Percentiles rank a stretch among this genome's conserved stretches.
phyloP scores from a whole-genome alignment of 2,113 vertebrate species.

The Toxostoma redivivum region DNA sequence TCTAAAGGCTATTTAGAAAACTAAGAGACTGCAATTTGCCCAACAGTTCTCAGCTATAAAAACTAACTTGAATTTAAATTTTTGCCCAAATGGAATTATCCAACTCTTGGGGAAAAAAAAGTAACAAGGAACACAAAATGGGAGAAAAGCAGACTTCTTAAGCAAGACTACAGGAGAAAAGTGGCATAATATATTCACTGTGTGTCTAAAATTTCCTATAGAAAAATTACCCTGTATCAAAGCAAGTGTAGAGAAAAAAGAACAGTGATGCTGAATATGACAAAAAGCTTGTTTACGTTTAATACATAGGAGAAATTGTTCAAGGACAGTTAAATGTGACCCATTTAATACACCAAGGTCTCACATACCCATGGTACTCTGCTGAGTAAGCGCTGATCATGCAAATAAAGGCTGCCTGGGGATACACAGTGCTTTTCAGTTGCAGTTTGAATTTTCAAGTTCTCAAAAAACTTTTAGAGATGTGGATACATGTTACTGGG shows the following conservation, averaged over 20 bases:
- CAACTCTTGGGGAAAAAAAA: not conserved
- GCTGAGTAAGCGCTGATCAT: conserved; percentile 48
- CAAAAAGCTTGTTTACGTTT: conserved; percentile 56
- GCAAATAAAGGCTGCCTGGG: conserved; percentile 62
- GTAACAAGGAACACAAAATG: not conserved
- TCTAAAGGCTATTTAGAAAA: not conserved
- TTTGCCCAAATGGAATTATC: not conserved
- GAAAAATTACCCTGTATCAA: not conserved
- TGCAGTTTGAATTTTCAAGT: conserved; percentile 51
- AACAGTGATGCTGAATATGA: conserved; percentile 6
- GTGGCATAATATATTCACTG: not conserved
- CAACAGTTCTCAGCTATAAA: not conserved
- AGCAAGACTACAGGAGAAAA: not conserved
- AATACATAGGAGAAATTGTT: conserved; percentile 50
- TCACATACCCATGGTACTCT: conserved; percentile 21
- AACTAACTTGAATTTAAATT: not conserved
- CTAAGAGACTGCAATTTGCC: not conserved
- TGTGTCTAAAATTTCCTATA: not conserved
- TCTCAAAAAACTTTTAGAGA: conserved; percentile 50
- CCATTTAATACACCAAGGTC: conserved; percentile 39
- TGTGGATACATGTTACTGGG: conserved; percentile 32
- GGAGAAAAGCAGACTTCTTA: not conserved
- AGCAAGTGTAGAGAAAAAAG: not conserved
- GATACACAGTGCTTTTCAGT: conserved; percentile 44
- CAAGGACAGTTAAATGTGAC: conserved; percentile 56